phyloP scores from a whole-genome alignment of 2,113 vertebrate species.

The Arvicanthis niloticus region DNA sequence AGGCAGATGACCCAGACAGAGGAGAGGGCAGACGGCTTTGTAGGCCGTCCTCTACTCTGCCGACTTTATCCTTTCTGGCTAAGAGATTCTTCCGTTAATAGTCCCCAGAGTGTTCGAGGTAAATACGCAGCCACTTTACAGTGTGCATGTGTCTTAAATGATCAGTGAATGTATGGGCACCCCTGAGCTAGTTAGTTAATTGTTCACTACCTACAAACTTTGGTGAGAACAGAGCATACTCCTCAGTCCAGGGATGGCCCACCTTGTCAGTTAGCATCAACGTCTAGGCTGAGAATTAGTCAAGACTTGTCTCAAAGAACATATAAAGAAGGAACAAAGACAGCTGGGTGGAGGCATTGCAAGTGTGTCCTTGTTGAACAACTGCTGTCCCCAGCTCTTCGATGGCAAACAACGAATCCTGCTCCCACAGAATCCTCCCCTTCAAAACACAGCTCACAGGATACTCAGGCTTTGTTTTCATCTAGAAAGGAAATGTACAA shows the following conservation, averaged over 20 bases:
- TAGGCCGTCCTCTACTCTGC: neutral
- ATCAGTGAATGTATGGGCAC: neutral
- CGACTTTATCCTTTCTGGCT: neutral
- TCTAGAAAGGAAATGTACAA: neutral
- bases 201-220: neutral
- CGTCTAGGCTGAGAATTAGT: neutral
- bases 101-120: conserved; percentile 14
- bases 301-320: neutral
- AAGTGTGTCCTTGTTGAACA: neutral
- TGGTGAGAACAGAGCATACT: neutral
- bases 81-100: neutral
- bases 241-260: neutral
- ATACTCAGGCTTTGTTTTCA: neutral
- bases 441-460: neutral
- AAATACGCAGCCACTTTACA: neutral
- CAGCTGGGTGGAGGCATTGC: neutral
- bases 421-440: neutral
- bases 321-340: neutral
- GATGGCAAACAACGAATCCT: neutral
- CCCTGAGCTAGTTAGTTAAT: neutral
- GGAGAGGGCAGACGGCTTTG: neutral
- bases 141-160: neutral
- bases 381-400: neutral
- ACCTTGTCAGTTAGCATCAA: neutral
- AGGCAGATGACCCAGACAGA: neutral